Evolutionary conservation across 1,140 invertebrate species (phyloP), one percentile per base, ranked within the genome.

Genomic region (Trialeurodes vaporariorum): DNA sequence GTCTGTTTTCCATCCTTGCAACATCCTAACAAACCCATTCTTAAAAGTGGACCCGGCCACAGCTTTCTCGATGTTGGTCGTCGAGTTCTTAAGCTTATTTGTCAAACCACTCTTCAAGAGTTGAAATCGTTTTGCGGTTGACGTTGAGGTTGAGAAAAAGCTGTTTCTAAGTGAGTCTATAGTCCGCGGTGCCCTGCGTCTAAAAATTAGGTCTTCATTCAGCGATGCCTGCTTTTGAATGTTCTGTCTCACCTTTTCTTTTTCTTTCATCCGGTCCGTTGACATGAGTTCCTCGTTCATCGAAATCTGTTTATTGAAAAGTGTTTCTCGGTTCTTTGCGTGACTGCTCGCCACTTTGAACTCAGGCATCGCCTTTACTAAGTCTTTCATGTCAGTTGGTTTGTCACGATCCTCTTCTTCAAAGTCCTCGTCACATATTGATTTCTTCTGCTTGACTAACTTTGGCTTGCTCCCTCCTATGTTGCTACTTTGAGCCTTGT

Each of bases 221-320:
- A 94, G 79, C 1, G 91, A 93, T 1, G 90, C 88, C 76, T 94
- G 92, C 74, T 93, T 94, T 76, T 89, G 89, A 68, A 94, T 92
- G 73, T 92, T 91, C 71, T 88, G 86, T 63, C 88, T 83, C n/a
- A 94, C 83, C 27, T 83, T 82, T 75, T 93, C 90, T 72, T 92
- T 92, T 77, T 94, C 92, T 69, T 86, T 79, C 71, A 93, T 76
- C 69, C 92, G 80, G 73, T 93, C 91, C 21, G 84, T 84, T 0
- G 88, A 91, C 86, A 94, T 92, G 2, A 93, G 79, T 75, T 94
- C 91, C 76, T 94, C 92, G 75, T 94, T 94, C 69, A 94, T 82
- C 0, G 91, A 94, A 67, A 87, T 89, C 74, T 94, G 92, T 74
- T 94, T 94, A 66, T 90, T 83, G 21, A 92, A 85, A 27, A 62